phyloP scores from a whole-genome alignment of 1,140 invertebrate species.

The Megathymus violae region DNA sequence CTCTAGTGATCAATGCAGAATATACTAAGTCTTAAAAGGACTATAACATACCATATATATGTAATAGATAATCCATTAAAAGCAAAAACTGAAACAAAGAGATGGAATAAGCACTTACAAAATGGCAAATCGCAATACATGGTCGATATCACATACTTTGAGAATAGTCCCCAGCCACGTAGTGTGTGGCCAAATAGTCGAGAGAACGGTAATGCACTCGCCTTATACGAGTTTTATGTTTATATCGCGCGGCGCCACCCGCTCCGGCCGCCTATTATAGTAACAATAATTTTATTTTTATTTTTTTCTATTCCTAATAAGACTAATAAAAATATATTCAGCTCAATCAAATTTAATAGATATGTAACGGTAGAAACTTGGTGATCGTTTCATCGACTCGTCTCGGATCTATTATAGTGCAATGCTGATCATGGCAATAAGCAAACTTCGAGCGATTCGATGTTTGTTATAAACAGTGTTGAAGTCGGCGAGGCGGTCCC shows the following conservation, averaged over 20 bases:
- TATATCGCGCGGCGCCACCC: background rate
- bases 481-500: no score
- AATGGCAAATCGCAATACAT: no score
- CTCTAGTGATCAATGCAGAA: no score
- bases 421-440: no score
- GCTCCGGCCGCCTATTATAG: slow-evolving; percentile 15
- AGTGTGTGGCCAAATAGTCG: slow-evolving; percentile 20
- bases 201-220: slow-evolving; percentile 3
- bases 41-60: no score
- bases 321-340: background rate
- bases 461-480: no score
- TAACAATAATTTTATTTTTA: slow-evolving; percentile 14
- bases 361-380: background rate
- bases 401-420: no score
- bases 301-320: slow-evolving; percentile 6
- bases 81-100: background rate
- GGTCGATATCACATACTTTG: no score
- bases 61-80: no score
- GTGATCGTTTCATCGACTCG: no score
- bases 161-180: background rate
- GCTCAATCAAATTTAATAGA: background rate
- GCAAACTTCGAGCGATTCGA: no score
- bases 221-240: slow-evolving; percentile 18
- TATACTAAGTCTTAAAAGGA: no score
- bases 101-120: slow-evolving; percentile 1